Evolutionary conservation across 2,888 invertebrate species (phyloP), one percentile per base, ranked within the genome.

Genomic region (Bugulina stolonifera): DNA sequence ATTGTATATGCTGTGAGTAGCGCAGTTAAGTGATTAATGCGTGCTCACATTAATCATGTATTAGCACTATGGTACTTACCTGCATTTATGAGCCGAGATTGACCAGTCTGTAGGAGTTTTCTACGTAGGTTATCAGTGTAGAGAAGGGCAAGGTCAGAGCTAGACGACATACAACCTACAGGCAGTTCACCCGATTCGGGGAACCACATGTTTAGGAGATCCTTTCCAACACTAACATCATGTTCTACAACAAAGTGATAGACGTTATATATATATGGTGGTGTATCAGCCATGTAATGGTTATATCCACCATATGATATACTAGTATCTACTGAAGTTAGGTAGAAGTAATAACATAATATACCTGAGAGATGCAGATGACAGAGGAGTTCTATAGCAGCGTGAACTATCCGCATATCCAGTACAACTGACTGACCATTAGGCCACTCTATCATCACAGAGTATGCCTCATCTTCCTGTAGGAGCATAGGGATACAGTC

Each of bases 91-190:
- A 97, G 86, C 69, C 90, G 86, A 1, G 91, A 88, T 1, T 93
- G 91, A 54, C 90, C 90, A 0, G 93, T 93, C 18, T 93, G 88
- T 71, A 90, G 89, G 86, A 93, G 93, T 80, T 92, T 89, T 57
- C 94, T 86, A 78, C 94, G 91, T 79, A 96, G 86, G 95, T 95
- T 96, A 85, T 95, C 95, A 0, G 96, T 95, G 76, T 94, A 88
- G 73, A 95, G 88, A 52, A 89, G 85, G 1, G 92, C 91, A 81
- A 92, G 92, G 81, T 93, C 93, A 3, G 90, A 89, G 1, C 93
- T 90, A 78, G 91, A 90, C 23, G 91, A 89, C 52, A 91, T 86
- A 79, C 89, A 93, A 0, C 92, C 92, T 78, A 89, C 89, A 0
- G 94, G 94, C 27, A 90, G 89, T 72, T 90, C 89, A 73, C 87